Evolutionary conservation across 2,888 invertebrate genomes (phyloP), one percentile per base, ranked within the genome.

Genomic region (Euphydryas editha): DNA sequence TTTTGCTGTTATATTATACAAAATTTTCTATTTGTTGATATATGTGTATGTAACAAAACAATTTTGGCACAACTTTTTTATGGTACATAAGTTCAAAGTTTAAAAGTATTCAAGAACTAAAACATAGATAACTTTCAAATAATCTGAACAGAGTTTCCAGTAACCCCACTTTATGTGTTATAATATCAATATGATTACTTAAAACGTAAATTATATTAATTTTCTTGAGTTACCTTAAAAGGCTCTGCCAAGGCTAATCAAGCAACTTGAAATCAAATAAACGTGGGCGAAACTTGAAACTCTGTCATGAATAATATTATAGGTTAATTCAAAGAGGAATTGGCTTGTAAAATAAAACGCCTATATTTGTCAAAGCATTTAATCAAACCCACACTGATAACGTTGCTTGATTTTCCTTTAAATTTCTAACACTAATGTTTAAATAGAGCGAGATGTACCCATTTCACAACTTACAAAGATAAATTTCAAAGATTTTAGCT

Each of bases 341-440:
- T 59, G 60, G 54, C n/a, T 49, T 70, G 73, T 73, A 70, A 88
- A 91, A 91, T 90, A 85, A 92, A 92, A 92, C 85, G 80, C 86
- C 82, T 70, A 69, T 69, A 75, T 75, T 73, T 76, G 72, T 76
- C 77, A 76, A 82, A 83, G 79, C 70, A 71, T 88, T 91, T 91
- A 90, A 90, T 90, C 79, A 84, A 86, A 84, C 90, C 90, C 90
- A 91, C 90, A 87, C 82, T 74, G 63, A 75, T 77, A 74, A 80
- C 82, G 89, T 92, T 92, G 92, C 92, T 92, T 92, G 92, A 91
- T 91, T 86, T 79, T 86, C 90, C 92, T 90, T 87, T 54, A 7
- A 65, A 51, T n/a, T 42, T 30, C 24, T 62, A 65, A 54, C 5
- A 21, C 62, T 66, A 49, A 56, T 62, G 47, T 62, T 30, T 7